Evolutionary conservation across 2,113 vertebrate species (phyloP).

Genomic region (Percina caprodes): DNA sequence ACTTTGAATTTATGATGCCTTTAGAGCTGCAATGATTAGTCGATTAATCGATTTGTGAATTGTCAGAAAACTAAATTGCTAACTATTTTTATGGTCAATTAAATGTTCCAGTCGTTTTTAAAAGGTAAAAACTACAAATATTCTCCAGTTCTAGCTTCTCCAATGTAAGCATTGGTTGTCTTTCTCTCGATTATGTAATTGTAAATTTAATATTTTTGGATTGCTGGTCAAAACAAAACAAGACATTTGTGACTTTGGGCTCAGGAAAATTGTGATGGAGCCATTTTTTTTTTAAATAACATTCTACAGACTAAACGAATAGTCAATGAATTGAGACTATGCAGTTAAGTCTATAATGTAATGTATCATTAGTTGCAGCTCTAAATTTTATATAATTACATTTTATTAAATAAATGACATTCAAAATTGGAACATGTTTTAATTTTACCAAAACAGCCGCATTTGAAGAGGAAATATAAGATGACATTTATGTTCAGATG

Average conservation of each 20-base stretch:
- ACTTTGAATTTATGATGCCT: neutral
- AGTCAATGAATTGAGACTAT: neutral
- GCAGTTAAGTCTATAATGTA: neutral
- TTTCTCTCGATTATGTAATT: neutral
- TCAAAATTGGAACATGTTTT: conserved; percentile 1
- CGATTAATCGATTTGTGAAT: neutral
- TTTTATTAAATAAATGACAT: neutral
- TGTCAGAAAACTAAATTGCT: neutral
- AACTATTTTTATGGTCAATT: neutral
- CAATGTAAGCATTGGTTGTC: neutral
- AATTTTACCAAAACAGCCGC: conserved; percentile 1
- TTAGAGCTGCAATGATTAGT: neutral
- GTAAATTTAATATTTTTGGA: neutral
- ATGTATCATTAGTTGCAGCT: neutral
- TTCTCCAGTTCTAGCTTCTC: neutral
- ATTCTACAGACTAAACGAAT: neutral
- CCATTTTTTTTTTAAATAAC: neutral
- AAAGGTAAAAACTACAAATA: neutral
- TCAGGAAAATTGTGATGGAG: neutral
- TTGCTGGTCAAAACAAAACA: neutral
- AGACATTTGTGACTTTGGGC: neutral
- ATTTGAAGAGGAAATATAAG: conserved; percentile 2
- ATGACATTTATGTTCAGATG: conserved; percentile 11
- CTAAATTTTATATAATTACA: neutral
- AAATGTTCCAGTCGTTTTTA: neutral